phyloP scores from a whole-genome alignment of 2,888 invertebrate species.

The Ischnura elegans region DNA sequence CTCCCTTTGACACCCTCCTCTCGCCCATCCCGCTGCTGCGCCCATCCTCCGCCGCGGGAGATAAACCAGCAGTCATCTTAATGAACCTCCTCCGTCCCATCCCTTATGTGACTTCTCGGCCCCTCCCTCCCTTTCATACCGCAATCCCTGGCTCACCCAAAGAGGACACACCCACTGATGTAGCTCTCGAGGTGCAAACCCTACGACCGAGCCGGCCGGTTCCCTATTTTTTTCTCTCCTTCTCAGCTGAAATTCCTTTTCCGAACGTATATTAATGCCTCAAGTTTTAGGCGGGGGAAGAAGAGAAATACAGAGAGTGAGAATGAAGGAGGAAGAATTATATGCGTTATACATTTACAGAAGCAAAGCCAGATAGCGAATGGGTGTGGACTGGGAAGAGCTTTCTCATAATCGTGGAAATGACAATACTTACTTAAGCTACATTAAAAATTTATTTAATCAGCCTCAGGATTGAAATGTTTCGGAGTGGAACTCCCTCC shows the following conservation, averaged over 20 bases:
- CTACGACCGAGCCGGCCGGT: neutral
- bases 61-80: neutral
- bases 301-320: neutral
- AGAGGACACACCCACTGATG: neutral
- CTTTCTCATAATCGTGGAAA: no score
- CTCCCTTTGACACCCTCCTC: neutral
- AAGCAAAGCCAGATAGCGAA: no score
- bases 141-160: neutral
- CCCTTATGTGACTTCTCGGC: neutral
- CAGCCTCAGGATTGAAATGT: no score
- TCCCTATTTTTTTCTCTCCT: neutral
- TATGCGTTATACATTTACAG: no score
- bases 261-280: conserved; percentile 58
- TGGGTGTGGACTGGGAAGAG: no score
- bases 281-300: neutral
- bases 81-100: neutral
- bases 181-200: no score
- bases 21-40: neutral
- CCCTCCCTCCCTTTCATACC: neutral
- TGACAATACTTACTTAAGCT: no score
- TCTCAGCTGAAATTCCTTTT: neutral
- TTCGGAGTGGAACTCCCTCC: no score
- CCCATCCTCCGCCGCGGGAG: neutral
- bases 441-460: no score
- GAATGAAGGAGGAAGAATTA: neutral